A percentile compares a stretch with the other conserved stretches of the same genome.
phyloP scores from a whole-genome alignment of 2,113 vertebrate genomes.

The Scalopus aquaticus region DNA sequence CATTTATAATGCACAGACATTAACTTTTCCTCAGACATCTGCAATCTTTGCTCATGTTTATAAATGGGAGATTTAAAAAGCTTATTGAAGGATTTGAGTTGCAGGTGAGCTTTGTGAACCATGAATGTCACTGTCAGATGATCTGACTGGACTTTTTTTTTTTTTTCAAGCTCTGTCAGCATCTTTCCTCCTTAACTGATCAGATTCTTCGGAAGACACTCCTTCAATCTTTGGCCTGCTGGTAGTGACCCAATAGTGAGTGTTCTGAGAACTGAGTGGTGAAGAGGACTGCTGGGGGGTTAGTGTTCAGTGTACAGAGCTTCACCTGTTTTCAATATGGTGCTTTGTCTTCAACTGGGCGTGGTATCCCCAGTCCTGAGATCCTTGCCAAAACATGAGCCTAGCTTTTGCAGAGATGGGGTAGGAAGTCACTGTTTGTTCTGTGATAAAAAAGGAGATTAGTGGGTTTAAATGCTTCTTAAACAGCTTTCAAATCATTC shows the following conservation, averaged over 20 bases:
- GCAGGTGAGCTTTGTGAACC: background rate
- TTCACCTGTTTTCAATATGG: background rate
- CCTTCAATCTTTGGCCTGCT: background rate
- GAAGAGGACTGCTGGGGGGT: background rate
- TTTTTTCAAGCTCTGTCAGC: background rate
- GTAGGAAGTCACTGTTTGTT: background rate
- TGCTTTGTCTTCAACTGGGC: background rate
- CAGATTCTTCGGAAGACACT: background rate
- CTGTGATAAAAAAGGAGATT: background rate
- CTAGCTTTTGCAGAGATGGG: conserved; percentile 5
- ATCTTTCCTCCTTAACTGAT: background rate
- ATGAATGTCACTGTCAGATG: background rate
- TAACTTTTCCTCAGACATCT: conserved; percentile 20
- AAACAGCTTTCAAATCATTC: conserved; percentile 52
- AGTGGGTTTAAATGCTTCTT: conserved; percentile 44
- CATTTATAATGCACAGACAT: background rate
- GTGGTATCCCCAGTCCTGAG: background rate
- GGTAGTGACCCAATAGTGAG: background rate
- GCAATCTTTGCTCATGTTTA: background rate
- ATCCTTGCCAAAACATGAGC: conserved; percentile 15
- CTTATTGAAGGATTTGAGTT: background rate
- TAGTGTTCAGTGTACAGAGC: background rate
- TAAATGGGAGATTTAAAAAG: background rate
- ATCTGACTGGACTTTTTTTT: background rate
- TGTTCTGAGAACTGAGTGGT: background rate